These are phyloP conservation scores for Athetis lepigone DNA, from an alignment of 2,888 invertebrate species.

Conservation along the genomic window DNA sequence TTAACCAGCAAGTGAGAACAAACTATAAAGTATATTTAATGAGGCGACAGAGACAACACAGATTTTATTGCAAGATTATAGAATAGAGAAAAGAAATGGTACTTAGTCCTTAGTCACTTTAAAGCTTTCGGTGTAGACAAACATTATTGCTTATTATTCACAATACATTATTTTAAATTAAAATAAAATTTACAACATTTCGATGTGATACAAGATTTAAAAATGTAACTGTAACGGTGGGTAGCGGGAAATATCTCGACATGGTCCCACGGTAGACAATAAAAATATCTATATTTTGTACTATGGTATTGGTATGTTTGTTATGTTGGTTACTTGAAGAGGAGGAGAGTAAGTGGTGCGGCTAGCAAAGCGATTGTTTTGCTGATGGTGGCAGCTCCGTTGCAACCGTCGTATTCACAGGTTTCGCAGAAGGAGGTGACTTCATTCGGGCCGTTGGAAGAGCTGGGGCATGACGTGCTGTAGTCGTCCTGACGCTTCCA, in stretches of 20 bases:
- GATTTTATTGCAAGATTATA: background rate
- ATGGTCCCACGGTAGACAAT: conserved; percentile 61
- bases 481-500: conserved; percentile 90
- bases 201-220: conserved; percentile 47
- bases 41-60: conserved; percentile 1
- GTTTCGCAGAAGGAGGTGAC: conserved; percentile 92
- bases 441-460: conserved; percentile 86
- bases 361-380: conserved; percentile 83
- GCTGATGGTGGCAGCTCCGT: conserved; percentile 88
- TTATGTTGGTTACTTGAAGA: conserved; percentile 80
- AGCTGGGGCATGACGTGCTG: conserved; percentile 87
- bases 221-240: conserved; percentile 60
- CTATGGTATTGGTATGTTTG: conserved; percentile 42
- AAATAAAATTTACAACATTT: conserved; percentile 58
- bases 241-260: conserved; percentile 42
- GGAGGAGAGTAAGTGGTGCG: conserved; percentile 80
- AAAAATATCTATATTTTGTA: conserved; percentile 57
- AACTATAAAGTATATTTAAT: conserved; percentile 19
- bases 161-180: conserved; percentile 31
- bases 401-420: conserved; percentile 93
- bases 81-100: conserved; percentile 1
- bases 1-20: conserved; percentile 53
- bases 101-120: conserved; percentile 16
- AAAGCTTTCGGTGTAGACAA: conserved; percentile 40
- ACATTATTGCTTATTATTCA: conserved; percentile 28